Evolutionary conservation across 2,888 invertebrate species (phyloP), one percentile per base, ranked within the genome.

Genomic region (Drosophila mimetica): DNA sequence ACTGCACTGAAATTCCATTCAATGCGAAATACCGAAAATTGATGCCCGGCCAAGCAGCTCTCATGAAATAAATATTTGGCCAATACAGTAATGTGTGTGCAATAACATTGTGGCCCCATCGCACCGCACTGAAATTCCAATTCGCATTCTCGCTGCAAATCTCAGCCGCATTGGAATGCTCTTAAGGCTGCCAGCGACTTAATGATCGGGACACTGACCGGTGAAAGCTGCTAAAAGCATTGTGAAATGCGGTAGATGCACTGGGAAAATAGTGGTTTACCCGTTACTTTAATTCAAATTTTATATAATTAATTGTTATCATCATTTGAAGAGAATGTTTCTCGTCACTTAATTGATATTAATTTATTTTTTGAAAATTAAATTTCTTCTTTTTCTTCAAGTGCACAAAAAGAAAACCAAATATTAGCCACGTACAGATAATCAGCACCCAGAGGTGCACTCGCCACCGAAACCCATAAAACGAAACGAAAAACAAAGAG

Each of bases 1-100:
- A 8, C 32, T 28, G 46, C 53, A 73, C 48, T 52, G 36, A 71
- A 74, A 86, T 70, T 60, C 74, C 69, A 18, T 67, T 74, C 64
- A 71, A 69, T 71, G 60, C 59, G 28, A 72, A 82, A 86, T 77
- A 74, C 71, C 75, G 60, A 80, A 80, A 75, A 81, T 67, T 61
- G 67, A 72, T 73, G 67, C 75, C 48, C 32, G 32, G 22, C 22
- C 61, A 14, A 30, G 30, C 30, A 30, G 20, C 4, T 20, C 34
- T 48, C 58, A 77, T 71, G 57, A 75, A 84, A 84, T 84, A 82
- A 82, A 82, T 80, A 77, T 80, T 77, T 81, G 50, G 14, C 58
- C 80, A 71, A 74, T 80, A 57, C 61, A 64, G 73, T 58, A 67
- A 75, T 67, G 63, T 66, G 63, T 66, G 58, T 71, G 53, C 59